Evolutionary conservation across 2,888 invertebrate species (phyloP).

Genomic region (Diadegma fenestrale): DNA sequence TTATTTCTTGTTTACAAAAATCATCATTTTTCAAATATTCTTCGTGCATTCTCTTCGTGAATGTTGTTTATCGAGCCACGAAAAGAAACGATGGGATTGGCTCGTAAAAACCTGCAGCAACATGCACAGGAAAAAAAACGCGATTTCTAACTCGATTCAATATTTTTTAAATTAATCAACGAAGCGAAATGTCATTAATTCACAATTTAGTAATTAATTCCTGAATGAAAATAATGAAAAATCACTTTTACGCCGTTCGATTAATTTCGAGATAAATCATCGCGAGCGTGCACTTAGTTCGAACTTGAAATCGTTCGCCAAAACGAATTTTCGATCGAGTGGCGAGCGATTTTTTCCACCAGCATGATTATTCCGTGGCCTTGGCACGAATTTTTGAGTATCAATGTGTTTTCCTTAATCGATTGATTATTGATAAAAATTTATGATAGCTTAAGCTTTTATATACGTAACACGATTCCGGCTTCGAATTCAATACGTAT

Average conservation of each 20-base stretch:
- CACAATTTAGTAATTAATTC: neutral
- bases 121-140: too few species aligned
- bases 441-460: neutral
- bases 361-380: neutral
- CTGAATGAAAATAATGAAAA: neutral
- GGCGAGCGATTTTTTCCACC: neutral
- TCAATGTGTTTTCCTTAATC: slow-evolving; percentile 3
- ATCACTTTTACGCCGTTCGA: neutral
- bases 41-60: neutral
- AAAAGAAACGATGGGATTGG: neutral
- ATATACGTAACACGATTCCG: neutral
- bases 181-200: neutral
- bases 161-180: neutral
- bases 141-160: neutral
- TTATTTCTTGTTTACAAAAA: neutral
- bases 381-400: slow-evolving; percentile 20
- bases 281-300: neutral
- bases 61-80: too few species aligned
- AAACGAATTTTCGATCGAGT: slow-evolving; percentile 4
- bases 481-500: neutral
- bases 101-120: neutral
- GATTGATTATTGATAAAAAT: slow-evolving; percentile 12
- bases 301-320: neutral
- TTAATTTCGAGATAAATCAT: neutral
- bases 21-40: neutral